phyloP scores from a whole-genome alignment of 2,113 vertebrate species.

The Mohoua ochrocephala region DNA sequence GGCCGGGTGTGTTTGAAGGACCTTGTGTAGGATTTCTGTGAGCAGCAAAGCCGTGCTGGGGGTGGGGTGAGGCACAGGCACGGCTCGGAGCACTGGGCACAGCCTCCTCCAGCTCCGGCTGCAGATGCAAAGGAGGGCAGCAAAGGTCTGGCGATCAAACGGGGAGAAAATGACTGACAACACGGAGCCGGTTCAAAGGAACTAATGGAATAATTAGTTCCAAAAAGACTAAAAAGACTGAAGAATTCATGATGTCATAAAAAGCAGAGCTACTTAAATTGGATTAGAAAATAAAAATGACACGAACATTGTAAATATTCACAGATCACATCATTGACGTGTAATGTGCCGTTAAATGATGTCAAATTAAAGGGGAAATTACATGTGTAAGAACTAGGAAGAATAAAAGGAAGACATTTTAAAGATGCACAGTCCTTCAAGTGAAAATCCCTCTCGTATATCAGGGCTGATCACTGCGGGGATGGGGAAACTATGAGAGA shows the following conservation, averaged over 20 bases:
- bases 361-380: slow-evolving; percentile 85
- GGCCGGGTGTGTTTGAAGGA: not conserved
- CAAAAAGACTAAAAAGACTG: slow-evolving; percentile 80
- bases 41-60: not conserved
- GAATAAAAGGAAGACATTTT: slow-evolving; percentile 82
- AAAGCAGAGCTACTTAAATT: slow-evolving; percentile 80
- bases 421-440: slow-evolving; percentile 78
- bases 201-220: slow-evolving; percentile 80
- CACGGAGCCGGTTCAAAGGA: slow-evolving; percentile 64
- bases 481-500: slow-evolving; percentile 30
- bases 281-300: slow-evolving; percentile 85
- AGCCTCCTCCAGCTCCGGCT: slow-evolving; percentile 4
- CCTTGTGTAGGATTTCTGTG: not conserved
- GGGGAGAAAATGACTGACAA: slow-evolving; percentile 72
- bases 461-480: slow-evolving; percentile 55
- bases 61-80: not conserved
- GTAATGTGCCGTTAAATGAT: slow-evolving; percentile 85
- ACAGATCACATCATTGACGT: slow-evolving; percentile 82
- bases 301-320: slow-evolving; percentile 85
- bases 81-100: not conserved
- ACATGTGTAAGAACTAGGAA: slow-evolving; percentile 76
- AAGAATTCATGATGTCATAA: slow-evolving; percentile 85
- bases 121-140: slow-evolving; percentile 66
- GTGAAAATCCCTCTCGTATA: slow-evolving; percentile 70
- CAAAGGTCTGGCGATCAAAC: slow-evolving; percentile 72